Percentiles rank a stretch among this genome's conserved stretches.
phyloP scores from a whole-genome alignment of 2,113 vertebrate genomes.

The Antechinus flavipes region DNA sequence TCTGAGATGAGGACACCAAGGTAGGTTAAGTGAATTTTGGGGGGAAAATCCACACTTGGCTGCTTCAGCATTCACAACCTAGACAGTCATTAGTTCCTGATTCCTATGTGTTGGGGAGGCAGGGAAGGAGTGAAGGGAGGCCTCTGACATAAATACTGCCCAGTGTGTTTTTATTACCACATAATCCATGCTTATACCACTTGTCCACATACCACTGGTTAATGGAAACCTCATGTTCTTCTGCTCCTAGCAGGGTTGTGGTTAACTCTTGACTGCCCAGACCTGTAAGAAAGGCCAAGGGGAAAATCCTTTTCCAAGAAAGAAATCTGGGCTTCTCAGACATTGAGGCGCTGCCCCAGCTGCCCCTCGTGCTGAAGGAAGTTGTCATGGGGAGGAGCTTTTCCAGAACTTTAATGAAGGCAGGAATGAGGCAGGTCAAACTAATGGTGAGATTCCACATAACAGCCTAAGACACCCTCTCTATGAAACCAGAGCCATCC shows the following conservation, averaged over 20 bases:
- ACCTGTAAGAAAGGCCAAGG: conserved; percentile 70
- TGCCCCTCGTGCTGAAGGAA: conserved; percentile 70
- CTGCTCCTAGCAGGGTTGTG: conserved; percentile 75
- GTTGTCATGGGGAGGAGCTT: conserved; percentile 38
- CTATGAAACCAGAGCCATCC: not conserved
- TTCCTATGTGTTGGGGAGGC: conserved; percentile 72
- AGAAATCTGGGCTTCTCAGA: conserved; percentile 65
- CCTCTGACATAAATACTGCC: conserved; percentile 83
- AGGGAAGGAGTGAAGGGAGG: conserved; percentile 77
- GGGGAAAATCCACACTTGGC: conserved; percentile 61
- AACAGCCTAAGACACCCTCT: not conserved
- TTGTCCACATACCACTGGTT: conserved; percentile 85
- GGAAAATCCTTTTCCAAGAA: conserved; percentile 76
- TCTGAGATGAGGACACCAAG: conserved; percentile 36
- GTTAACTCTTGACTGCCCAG: conserved; percentile 85
- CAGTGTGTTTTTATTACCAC: conserved; percentile 85
- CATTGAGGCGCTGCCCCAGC: conserved; percentile 64
- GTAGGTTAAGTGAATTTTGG: conserved; percentile 37
- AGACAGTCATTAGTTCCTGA: conserved; percentile 66
- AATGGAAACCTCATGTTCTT: conserved; percentile 88
- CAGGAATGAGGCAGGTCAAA: conserved; percentile 64
- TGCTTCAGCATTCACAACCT: conserved; percentile 65
- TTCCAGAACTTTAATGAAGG: conserved; percentile 48
- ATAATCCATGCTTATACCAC: conserved; percentile 86
- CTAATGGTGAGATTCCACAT: conserved; percentile 28